phyloP scores from a whole-genome alignment of 2,888 invertebrate genomes.

The Caenorhabditis sinica region DNA sequence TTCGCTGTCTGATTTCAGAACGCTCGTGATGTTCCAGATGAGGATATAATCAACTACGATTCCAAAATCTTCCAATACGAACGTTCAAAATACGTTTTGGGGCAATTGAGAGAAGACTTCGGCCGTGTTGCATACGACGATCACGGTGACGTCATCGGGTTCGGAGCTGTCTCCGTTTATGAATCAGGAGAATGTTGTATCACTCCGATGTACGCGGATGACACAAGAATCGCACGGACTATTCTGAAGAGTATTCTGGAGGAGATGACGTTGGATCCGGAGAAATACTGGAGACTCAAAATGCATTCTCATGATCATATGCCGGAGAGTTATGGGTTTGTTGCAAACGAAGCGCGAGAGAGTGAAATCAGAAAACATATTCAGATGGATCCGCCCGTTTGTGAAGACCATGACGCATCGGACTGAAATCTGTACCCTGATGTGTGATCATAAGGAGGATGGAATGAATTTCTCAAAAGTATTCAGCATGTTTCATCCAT shows the following conservation, averaged over 20 bases:
- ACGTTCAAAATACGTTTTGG: conserved; percentile 33
- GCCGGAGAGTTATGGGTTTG: conserved; percentile 32
- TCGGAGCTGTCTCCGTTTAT: conserved; percentile 28
- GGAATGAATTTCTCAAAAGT: conserved; percentile 45
- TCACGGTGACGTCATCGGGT: conserved; percentile 37
- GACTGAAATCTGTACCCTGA: conserved; percentile 13
- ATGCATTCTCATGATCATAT: conserved; percentile 30
- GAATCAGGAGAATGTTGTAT: conserved; percentile 44
- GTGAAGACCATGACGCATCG: conserved; percentile 44
- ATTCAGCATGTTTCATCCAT: conserved; percentile 27
- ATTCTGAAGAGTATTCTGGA: conserved; percentile 50
- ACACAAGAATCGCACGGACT: conserved; percentile 16
- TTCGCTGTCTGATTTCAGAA: conserved; percentile 19
- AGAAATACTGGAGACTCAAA: conserved; percentile 48
- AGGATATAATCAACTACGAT: conserved; percentile 40
- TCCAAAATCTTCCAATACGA: conserved; percentile 36
- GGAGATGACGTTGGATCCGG: conserved; percentile 32
- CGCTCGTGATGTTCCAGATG: conserved; percentile 36
- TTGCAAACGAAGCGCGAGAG: not conserved
- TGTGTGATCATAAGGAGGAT: conserved; percentile 28
- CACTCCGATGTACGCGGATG: conserved; percentile 48
- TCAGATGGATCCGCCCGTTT: conserved; percentile 50
- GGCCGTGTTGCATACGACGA: conserved; percentile 46
- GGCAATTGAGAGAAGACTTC: conserved; percentile 28
- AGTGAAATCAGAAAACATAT: not conserved